Evolutionary conservation across 1,140 invertebrate species (phyloP).

Genomic region (Trichogramma pretiosum): DNA sequence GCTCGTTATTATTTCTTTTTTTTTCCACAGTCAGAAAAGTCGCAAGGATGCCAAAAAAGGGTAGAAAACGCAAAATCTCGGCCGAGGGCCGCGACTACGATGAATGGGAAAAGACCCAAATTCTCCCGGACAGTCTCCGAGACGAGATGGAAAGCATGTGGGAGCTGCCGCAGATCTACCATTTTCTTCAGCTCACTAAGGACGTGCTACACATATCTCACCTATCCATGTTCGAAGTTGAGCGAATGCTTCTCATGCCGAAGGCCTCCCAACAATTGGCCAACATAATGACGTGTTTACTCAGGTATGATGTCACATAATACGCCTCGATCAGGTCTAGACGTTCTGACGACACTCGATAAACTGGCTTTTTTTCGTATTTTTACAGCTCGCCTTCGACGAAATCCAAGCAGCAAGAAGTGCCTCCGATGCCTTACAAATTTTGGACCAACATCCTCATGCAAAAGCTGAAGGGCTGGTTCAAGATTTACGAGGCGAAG

Average conservation of each 20-base stretch:
- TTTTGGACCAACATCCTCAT: constrained; percentile 51
- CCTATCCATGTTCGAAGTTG: constrained; percentile 54
- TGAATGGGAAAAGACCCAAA: constrained; percentile 30
- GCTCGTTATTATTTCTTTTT: constrained; percentile 2
- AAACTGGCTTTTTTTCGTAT: constrained; percentile 2
- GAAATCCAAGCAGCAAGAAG: constrained; percentile 35
- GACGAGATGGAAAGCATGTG: constrained; percentile 38
- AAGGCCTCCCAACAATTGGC: constrained; percentile 49
- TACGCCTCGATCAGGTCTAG: too few species aligned
- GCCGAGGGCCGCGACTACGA: constrained; percentile 21
- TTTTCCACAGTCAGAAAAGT: constrained; percentile 19
- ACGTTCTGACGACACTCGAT: not conserved
- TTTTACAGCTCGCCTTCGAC: constrained; percentile 30
- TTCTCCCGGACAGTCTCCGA: constrained; percentile 26
- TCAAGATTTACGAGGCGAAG: constrained; percentile 46
- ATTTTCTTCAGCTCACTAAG: constrained; percentile 50
- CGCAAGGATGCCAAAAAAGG: constrained; percentile 25
- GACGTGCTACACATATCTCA: constrained; percentile 40
- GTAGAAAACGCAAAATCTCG: constrained; percentile 24
- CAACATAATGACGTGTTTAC: constrained; percentile 51
- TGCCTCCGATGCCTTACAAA: constrained; percentile 52
- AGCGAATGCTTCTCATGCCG: constrained; percentile 53
- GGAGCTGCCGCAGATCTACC: constrained; percentile 49
- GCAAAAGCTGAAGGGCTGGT: constrained; percentile 47
- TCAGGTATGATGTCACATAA: constrained; percentile 39